Percentiles rank a stretch among this genome's conserved stretches.
Conservation (phyloP, 2,888 invertebrate species). For the Germaria angustata region DNA sequence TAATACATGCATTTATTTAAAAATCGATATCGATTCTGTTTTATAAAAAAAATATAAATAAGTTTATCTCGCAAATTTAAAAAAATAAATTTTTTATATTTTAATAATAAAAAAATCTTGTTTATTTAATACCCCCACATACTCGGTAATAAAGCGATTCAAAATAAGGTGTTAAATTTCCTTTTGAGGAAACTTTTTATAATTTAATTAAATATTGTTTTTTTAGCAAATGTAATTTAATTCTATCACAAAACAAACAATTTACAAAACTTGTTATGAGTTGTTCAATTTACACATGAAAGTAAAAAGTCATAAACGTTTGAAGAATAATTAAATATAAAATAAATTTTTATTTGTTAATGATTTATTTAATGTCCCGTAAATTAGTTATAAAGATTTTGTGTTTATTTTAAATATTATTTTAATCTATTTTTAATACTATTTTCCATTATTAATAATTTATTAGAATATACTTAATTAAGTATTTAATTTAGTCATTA, state of each 20-base stretch:
- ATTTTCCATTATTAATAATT: too few relatives aligned
- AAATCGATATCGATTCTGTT: too few relatives aligned
- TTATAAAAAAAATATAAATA: too few relatives aligned
- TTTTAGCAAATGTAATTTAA: not conserved
- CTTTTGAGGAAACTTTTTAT: not conserved
- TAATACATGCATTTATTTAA: too few relatives aligned
- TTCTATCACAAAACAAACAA: not conserved
- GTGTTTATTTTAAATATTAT: not conserved
- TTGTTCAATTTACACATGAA: not conserved
- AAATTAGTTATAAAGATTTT: not conserved
- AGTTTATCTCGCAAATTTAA: too few relatives aligned
- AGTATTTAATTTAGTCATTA: too few relatives aligned
- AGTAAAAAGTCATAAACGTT: not conserved
- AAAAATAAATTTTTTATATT: too few relatives aligned
- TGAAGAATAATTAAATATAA: constrained; percentile 17
- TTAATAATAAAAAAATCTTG: too few relatives aligned
- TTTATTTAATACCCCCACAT: too few relatives aligned
- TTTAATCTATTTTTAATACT: too few relatives aligned
- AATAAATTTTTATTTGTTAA: constrained; percentile 38
- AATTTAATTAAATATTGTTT: not conserved
- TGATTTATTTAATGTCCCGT: not conserved
- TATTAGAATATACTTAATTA: too few relatives aligned
- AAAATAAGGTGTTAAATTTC: constrained; percentile 9
- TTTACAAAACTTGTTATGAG: constrained; percentile 4
- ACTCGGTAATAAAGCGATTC: not conserved